phyloP scores from a whole-genome alignment of 1,140 invertebrate genomes.

The Potamilus streckersoni region DNA sequence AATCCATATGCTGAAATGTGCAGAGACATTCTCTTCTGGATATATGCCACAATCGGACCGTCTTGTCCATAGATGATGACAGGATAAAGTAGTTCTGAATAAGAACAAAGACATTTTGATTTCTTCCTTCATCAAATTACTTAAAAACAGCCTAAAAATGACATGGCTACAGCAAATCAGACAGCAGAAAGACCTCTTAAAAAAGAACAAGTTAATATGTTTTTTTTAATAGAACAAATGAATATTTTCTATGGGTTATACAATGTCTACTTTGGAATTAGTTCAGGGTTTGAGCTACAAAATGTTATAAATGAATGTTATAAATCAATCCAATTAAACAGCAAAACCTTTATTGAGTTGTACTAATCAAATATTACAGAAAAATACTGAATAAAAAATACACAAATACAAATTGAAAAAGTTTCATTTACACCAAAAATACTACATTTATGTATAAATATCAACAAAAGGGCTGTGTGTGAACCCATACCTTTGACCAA shows the following conservation, averaged over 20 bases:
- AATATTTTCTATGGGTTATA: no score
- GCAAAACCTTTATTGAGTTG: no score
- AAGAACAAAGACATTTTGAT: slow-evolving; percentile 23
- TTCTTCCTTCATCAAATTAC: not conserved
- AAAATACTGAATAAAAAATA: not conserved
- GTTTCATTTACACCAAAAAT: not conserved
- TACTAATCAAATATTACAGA: no score
- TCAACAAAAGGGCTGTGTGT: not conserved
- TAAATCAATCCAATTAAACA: no score
- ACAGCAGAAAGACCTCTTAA: not conserved
- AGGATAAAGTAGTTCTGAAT: slow-evolving; percentile 94
- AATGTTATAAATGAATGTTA: no score
- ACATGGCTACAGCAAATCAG: not conserved
- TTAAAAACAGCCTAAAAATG: not conserved
- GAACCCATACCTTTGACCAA: slow-evolving; percentile 84
- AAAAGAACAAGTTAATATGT: no score
- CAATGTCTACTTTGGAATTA: no score
- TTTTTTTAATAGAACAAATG: no score
- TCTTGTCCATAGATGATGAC: slow-evolving; percentile 98
- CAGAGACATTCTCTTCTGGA: slow-evolving; percentile 96
- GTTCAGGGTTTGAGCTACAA: no score
- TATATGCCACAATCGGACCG: slow-evolving; percentile 97
- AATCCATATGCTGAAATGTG: slow-evolving; percentile 99
- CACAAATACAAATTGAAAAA: not conserved
- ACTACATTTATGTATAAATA: not conserved